phyloP scores from a whole-genome alignment of 2,888 invertebrate genomes.

The Chorisops tibialis region DNA sequence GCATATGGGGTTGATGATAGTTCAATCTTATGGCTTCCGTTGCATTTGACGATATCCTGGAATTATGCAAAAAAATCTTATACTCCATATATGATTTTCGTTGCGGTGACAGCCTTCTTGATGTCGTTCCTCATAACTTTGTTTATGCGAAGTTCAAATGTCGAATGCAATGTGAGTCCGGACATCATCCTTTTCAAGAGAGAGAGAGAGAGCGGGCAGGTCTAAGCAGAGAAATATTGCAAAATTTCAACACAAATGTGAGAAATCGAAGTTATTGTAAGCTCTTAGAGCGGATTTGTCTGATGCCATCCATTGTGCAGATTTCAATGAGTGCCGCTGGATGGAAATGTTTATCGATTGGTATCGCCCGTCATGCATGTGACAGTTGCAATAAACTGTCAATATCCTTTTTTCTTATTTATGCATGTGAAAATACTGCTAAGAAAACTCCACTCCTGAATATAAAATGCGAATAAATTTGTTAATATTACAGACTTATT shows the following conservation, averaged over 20 bases:
- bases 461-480: too few species aligned
- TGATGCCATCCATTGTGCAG: slow-evolving; percentile 18
- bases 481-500: too few species aligned
- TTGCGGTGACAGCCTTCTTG: slow-evolving; percentile 30
- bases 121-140: slow-evolving; percentile 27
- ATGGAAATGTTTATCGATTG: slow-evolving; percentile 14
- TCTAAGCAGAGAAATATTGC: slow-evolving; percentile 11
- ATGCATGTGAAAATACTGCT: background rate
- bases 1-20: slow-evolving; percentile 24
- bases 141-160: slow-evolving; percentile 27
- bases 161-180: slow-evolving; percentile 10
- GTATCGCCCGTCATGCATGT: slow-evolving; percentile 9
- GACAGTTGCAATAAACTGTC: slow-evolving; percentile 24
- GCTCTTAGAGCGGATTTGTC: slow-evolving; percentile 29
- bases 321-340: background rate
- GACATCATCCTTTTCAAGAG: background rate
- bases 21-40: slow-evolving; percentile 30
- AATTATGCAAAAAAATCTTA: slow-evolving; percentile 30
- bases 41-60: slow-evolving; percentile 29
- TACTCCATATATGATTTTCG: slow-evolving; percentile 26
- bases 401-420: background rate
- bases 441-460: too few species aligned
- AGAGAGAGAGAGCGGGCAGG: background rate
- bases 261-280: slow-evolving; percentile 31
- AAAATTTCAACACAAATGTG: slow-evolving; percentile 17